Evolutionary conservation across 2,113 vertebrate species (phyloP).

Genomic region (Myocastor coypus): DNA sequence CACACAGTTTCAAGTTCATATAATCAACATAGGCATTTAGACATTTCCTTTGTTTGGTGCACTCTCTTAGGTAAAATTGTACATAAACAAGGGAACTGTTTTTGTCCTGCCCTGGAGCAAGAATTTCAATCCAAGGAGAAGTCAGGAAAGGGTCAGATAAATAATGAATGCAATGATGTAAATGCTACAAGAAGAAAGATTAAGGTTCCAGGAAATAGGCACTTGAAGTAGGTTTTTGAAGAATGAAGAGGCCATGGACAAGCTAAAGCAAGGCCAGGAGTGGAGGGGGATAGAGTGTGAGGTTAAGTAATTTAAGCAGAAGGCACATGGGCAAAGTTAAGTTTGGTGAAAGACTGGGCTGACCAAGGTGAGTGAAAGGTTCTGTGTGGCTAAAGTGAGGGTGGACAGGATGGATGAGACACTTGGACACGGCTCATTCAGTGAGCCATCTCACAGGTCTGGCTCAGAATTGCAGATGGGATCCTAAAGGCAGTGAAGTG

Average conservation of each 20-base stretch:
- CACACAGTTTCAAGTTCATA: background rate
- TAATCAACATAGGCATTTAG: background rate
- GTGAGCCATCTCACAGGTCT: background rate
- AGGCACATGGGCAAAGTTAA: background rate
- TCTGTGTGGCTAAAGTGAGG: too few relatives aligned
- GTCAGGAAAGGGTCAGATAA: background rate
- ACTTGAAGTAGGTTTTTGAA: background rate
- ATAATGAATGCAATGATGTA: background rate
- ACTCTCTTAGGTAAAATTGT: background rate
- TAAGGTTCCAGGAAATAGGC: background rate
- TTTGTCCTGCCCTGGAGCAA: background rate
- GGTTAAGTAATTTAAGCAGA: background rate
- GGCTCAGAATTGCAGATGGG: background rate
- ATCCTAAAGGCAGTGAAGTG: background rate
- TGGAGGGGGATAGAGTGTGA: background rate
- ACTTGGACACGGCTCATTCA: background rate
- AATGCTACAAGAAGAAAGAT: background rate
- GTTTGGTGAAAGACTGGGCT: background rate
- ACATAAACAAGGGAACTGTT: background rate
- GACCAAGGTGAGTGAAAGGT: background rate
- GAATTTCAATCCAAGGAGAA: background rate
- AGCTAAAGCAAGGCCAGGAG: background rate
- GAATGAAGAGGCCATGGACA: background rate
- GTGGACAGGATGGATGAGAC: background rate
- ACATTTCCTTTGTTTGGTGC: background rate